These are phyloP conservation scores for Apostichopus parvimensis DNA, from an alignment of 35 echinoderm and acorn worm genomes.

Conservation along the genomic window DNA sequence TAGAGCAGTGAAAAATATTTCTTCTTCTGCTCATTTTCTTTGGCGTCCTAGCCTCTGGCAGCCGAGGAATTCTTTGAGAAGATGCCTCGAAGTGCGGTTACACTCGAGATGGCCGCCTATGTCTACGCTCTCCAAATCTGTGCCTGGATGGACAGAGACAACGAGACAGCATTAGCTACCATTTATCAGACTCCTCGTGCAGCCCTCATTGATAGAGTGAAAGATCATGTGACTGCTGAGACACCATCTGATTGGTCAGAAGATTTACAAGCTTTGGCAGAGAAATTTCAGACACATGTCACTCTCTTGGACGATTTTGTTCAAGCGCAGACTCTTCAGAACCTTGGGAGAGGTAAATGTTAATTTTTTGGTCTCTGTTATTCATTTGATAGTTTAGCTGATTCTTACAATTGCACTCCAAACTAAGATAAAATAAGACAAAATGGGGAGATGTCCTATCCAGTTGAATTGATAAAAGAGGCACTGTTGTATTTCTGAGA, in stretches of 20 bases:
- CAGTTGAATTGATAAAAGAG: no score
- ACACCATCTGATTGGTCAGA: conserved; percentile 76
- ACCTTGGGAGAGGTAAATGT: conserved; percentile 81
- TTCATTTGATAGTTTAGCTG: no score
- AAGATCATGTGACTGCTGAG: conserved; percentile 56
- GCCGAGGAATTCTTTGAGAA: conserved; percentile 87
- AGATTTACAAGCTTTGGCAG: conserved; percentile 53
- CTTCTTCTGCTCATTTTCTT: no score
- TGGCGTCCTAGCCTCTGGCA: conserved; percentile 69
- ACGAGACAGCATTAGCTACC: conserved; percentile 23
- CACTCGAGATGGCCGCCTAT: conserved; percentile 86
- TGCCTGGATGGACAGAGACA: conserved; percentile 27
- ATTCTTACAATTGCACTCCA: no score
- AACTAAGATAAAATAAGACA: no score
- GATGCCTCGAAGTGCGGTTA: conserved; percentile 79
- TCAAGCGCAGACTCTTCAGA: conserved; percentile 82
- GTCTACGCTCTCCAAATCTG: conserved; percentile 85
- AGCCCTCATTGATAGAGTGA: conserved; percentile 67
- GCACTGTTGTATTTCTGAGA: no score
- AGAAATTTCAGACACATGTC: conserved; percentile 67
- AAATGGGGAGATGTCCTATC: no score
- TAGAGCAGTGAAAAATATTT: no score
- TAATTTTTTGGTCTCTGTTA: no score
- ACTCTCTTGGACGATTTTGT: conserved; percentile 85
- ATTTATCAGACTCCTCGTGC: conserved; percentile 54